These are phyloP conservation scores for Dicyrtomina minuta DNA, from an alignment of 2,888 invertebrate genomes.

Conservation along the genomic window DNA sequence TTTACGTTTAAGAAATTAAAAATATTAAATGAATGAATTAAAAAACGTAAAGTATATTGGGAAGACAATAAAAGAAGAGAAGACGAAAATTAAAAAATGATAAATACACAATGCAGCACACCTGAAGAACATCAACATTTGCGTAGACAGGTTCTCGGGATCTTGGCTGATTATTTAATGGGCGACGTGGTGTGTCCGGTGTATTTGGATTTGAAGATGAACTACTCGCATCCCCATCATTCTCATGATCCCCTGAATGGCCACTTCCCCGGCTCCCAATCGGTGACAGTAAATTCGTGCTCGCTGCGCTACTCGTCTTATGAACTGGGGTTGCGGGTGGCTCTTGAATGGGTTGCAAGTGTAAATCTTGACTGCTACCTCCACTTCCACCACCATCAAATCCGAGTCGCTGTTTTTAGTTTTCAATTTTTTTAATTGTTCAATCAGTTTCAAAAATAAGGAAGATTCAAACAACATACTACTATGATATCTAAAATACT, in stretches of 20 bases:
- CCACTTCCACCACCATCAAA: slow-evolving; percentile 13
- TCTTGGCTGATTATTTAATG: slow-evolving; percentile 50
- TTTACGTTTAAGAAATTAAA: no score
- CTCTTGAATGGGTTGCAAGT: no score
- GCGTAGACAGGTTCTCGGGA: slow-evolving; percentile 50
- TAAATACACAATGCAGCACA: no score
- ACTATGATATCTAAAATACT: no score
- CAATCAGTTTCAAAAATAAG: no score
- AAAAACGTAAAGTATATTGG: slow-evolving; percentile 1
- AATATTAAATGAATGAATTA: no score
- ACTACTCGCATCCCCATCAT: slow-evolving; percentile 54
- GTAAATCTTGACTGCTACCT: slow-evolving; percentile 9
- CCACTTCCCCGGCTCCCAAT: neutral
- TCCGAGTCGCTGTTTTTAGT: neutral
- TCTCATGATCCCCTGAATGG: slow-evolving; percentile 29
- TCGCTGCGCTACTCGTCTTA: neutral
- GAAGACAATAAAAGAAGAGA: slow-evolving; percentile 1
- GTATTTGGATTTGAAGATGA: slow-evolving; percentile 60
- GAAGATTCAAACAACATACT: no score
- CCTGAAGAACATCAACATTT: slow-evolving; percentile 47
- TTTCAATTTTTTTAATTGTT: no score
- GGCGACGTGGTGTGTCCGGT: slow-evolving; percentile 57
- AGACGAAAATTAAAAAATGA: slow-evolving; percentile 26
- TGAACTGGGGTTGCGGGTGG: slow-evolving; percentile 10
- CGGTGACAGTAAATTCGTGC: neutral